A percentile compares a stretch with the other conserved stretches of the same genome.
Evolutionary conservation across 2,888 invertebrate species (phyloP).

Genomic region (Seira ritae): DNA sequence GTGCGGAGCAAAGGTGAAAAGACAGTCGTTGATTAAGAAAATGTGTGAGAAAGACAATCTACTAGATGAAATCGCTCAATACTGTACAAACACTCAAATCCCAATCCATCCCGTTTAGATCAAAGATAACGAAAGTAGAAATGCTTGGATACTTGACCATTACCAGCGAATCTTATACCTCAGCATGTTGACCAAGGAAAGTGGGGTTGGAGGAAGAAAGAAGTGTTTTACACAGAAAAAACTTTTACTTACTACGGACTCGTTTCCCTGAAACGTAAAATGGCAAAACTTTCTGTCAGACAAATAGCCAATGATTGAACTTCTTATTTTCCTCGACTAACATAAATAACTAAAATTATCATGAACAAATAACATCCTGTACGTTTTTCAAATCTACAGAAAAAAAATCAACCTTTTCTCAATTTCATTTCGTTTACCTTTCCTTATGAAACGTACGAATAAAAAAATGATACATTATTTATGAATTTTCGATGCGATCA

Average conservation of each 20-base stretch:
- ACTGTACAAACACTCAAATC: slow-evolving; percentile 1
- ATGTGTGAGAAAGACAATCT: not conserved
- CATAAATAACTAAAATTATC: too few relatives aligned
- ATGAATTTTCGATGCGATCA: too few relatives aligned
- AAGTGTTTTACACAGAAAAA: slow-evolving; percentile 45
- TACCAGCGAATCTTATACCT: slow-evolving; percentile 42
- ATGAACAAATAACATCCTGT: too few relatives aligned
- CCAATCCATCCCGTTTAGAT: not conserved
- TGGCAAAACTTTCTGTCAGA: slow-evolving; percentile 61
- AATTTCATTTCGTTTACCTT: too few relatives aligned
- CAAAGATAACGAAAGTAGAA: not conserved
- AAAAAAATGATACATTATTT: too few relatives aligned
- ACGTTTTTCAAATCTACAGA: too few relatives aligned
- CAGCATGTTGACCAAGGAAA: slow-evolving; percentile 44
- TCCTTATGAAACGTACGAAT: too few relatives aligned
- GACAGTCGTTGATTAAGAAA: not conserved
- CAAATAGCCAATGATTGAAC: too few relatives aligned
- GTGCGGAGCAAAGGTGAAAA: slow-evolving; percentile 6
- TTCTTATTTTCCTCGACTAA: too few relatives aligned
- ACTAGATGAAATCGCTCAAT: not conserved
- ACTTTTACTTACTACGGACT: slow-evolving; percentile 80
- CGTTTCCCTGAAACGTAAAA: slow-evolving; percentile 81
- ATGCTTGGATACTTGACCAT: slow-evolving; percentile 32
- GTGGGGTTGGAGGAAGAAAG: slow-evolving; percentile 34
- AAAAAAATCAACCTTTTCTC: too few relatives aligned